Evolutionary conservation across 2,888 invertebrate species (phyloP), one percentile per base, ranked within the genome.

Genomic region (Hypselothyrea guttata): DNA sequence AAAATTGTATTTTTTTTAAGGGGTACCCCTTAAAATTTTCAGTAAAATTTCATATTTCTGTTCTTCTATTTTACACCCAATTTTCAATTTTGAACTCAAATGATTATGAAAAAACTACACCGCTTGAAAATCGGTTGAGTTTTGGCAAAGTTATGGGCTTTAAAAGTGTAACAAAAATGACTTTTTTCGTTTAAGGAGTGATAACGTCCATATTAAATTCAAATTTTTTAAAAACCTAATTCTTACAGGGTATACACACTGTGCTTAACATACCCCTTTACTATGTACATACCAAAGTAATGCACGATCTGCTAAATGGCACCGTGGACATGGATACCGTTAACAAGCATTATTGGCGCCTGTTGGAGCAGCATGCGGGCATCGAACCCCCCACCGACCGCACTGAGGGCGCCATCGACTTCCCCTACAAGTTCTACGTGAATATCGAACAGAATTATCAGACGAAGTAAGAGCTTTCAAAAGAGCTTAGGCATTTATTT

Each of bases 371-470:
- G 66, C 91, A 92, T 68, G 94, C 94, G 55, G 94, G 94, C 0
- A 90, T 94, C 4, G 92, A 93, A 69, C 93, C 94, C 0, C 93
- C 94, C 0, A 89, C 92, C 0, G 91, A 91, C 57, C 91, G 95
- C 46, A 90, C 91, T 7, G 93, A 94, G 71, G 91, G 91, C 0
- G 93, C 94, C 87, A 95, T 95, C 52, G 95, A 95, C 82, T 93
- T 95, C 2, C 94, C 94, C 7, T 92, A 94, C 22, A 95, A 94
- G 77, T 95, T 94, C 78, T 95, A 95, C 70, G 91, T 87, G 22
- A 87, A 89, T 57, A 82, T 89, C 34, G 89, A 89, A 18, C 79
- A 88, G 59, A 89, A 88, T 30, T 70, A 85, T 30, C 89, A 89
- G 16, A 88, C 89, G 2, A 88, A 86, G 89, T 89, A 45, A 61